phyloP scores from a whole-genome alignment of 2,113 vertebrate genomes.

The Thamnaconus septentrionalis region DNA sequence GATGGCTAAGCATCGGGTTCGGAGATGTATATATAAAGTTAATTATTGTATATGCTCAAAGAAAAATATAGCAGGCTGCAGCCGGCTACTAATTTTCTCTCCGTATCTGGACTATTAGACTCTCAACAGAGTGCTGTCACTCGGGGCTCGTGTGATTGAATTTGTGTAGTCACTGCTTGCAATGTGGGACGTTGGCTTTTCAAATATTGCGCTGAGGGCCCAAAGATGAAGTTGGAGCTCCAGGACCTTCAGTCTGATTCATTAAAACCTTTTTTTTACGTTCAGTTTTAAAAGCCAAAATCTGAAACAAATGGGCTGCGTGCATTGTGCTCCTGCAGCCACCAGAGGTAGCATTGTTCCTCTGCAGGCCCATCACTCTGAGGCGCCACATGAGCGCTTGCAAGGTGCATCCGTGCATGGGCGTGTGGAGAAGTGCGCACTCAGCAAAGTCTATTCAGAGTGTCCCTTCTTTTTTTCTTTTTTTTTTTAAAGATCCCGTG shows the following conservation, averaged over 20 bases:
- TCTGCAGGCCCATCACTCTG: background rate
- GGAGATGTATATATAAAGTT: slow-evolving; percentile 73
- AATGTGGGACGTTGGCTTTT: slow-evolving; percentile 2
- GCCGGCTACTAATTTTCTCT: slow-evolving; percentile 69
- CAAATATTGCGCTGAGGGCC: background rate
- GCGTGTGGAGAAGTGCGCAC: background rate
- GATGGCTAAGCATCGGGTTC: slow-evolving; percentile 63
- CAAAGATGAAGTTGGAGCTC: no score
- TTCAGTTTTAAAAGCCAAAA: background rate
- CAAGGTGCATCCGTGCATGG: slow-evolving; percentile 1
- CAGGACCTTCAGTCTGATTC: background rate
- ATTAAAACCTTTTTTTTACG: background rate
- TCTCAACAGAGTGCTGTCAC: slow-evolving; percentile 59
- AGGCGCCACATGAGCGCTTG: background rate
- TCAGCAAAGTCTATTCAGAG: background rate
- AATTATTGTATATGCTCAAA: slow-evolving; percentile 75
- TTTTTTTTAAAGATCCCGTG: no score
- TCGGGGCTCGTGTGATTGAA: slow-evolving; percentile 39
- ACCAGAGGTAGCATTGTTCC: slow-evolving; percentile 59
- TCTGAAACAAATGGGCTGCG: slow-evolving; percentile 6
- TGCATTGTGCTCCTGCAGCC: slow-evolving; percentile 43
- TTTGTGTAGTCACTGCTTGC: slow-evolving; percentile 33
- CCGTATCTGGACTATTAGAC: slow-evolving; percentile 61
- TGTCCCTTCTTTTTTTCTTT: background rate
- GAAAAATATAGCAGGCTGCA: slow-evolving; percentile 68